Conservation (phyloP, 2,113 vertebrate genomes). For the Donacobius atricapilla region DNA sequence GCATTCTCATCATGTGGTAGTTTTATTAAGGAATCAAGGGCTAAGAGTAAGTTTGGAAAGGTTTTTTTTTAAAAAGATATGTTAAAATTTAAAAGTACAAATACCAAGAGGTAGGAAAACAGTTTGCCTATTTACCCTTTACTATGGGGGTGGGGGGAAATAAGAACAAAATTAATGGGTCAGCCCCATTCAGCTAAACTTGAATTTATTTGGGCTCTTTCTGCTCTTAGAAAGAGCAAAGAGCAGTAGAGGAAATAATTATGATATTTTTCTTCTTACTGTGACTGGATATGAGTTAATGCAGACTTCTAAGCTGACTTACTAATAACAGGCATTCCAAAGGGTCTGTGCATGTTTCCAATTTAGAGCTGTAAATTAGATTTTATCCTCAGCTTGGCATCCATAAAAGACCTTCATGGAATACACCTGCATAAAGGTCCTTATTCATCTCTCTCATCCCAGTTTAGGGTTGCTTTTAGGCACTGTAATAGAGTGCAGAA, state of each 20-base stretch:
- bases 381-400: constrained; percentile 36
- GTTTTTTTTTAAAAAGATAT: background rate
- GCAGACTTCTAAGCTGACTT: constrained; percentile 37
- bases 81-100: background rate
- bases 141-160: fast-evolving
- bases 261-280: constrained; percentile 34
- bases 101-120: background rate
- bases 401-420: constrained; percentile 12
- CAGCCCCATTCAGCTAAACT: background rate
- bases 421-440: constrained; percentile 7
- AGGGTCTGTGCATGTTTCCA: constrained; percentile 31
- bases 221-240: background rate
- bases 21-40: background rate
- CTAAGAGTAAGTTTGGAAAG: background rate
- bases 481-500: background rate
- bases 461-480: background rate
- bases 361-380: constrained; percentile 58
- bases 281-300: constrained; percentile 38
- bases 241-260: constrained; percentile 34
- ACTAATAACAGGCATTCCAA: constrained; percentile 34
- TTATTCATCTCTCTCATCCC: background rate
- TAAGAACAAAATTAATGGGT: background rate
- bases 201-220: constrained; percentile 3
- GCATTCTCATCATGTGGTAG: background rate
- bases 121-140: background rate